phyloP scores from a whole-genome alignment of 2,113 vertebrate genomes.

The Okapia johnstoni region DNA sequence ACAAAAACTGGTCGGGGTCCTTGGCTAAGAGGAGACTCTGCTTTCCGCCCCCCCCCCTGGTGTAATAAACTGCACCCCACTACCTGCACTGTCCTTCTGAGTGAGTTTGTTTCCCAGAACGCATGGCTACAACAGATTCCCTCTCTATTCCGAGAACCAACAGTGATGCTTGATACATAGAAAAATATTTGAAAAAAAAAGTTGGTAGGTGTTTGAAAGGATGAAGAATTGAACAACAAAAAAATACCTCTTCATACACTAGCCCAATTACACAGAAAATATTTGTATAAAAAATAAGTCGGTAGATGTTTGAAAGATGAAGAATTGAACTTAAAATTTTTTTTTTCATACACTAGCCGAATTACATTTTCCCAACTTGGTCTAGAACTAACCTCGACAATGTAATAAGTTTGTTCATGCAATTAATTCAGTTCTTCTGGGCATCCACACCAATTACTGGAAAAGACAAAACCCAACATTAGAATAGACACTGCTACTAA shows the following conservation, averaged over 20 bases:
- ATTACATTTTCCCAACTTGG: slow-evolving; percentile 13
- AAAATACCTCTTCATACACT: background rate
- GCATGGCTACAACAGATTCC: background rate
- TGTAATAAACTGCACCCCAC: background rate
- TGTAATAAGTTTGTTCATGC: slow-evolving; percentile 33
- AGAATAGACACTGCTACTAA: slow-evolving; percentile 49
- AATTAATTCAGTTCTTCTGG: slow-evolving; percentile 65
- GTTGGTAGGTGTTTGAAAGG: background rate
- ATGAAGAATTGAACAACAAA: background rate
- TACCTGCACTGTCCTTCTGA: background rate
- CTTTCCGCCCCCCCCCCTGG: fast-evolving
- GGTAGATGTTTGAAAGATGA: background rate
- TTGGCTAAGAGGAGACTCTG: background rate
- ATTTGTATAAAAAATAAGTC: background rate
- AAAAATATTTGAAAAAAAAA: background rate
- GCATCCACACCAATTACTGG: slow-evolving; percentile 58
- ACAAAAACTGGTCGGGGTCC: background rate
- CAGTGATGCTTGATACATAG: background rate
- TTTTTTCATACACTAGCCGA: background rate
- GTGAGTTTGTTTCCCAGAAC: background rate
- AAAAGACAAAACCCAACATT: slow-evolving; percentile 63
- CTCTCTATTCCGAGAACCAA: background rate
- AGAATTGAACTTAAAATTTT: background rate
- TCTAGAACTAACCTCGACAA: slow-evolving; percentile 16
- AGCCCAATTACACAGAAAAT: background rate